Evolutionary conservation across 1,140 invertebrate genomes (phyloP), one percentile per base, ranked within the genome.

Genomic region (Drosophila leontia): DNA sequence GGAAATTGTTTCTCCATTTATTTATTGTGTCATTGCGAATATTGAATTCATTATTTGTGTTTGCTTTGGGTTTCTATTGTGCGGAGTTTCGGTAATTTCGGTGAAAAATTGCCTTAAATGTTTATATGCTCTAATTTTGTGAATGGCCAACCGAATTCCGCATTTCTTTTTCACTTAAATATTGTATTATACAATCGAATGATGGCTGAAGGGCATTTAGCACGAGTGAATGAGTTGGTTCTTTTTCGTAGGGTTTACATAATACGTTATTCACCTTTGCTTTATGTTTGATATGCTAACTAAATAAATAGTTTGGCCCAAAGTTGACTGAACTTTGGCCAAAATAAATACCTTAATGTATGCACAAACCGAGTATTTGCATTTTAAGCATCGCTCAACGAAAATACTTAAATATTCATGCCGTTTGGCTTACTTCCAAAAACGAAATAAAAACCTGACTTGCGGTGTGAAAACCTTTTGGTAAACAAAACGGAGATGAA

Each of bases 41-140:
- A 61, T 63, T 55, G 61, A 65, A 65, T 87, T 79, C 57, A 77
- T 64, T 76, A 55, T 79, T 79, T 71, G 61, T 11, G 59, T 75
- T 17, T 44, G 71, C 42, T 70, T 51, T 56, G 45, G 63, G 59
- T 58, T 76, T 67, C 58, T n/a, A 70, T 87, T 79, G 75, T 86
- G 53, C 17, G 13, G 34, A 47, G 48, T 78, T 83, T 79, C 35
- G n/a, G 72, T 82, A 80, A 88, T 80, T 78, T 51, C 48, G 5
- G 50, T 78, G 44, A 68, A 69, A 86, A 65, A 51, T 26, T 61
- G 67, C 47, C 67, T 87, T 51, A 55, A 64, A 70, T 83, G 70
- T 80, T 83, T 83, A 83, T 80, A 60, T 80, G 84, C 84, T 84
- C 83, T 70, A 84, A 88, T 87, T 87, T 87, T 53, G 51, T 77